These are phyloP conservation scores for Syrphus vitripennis DNA, from an alignment of 2,888 invertebrate genomes.

Conservation along the genomic window DNA sequence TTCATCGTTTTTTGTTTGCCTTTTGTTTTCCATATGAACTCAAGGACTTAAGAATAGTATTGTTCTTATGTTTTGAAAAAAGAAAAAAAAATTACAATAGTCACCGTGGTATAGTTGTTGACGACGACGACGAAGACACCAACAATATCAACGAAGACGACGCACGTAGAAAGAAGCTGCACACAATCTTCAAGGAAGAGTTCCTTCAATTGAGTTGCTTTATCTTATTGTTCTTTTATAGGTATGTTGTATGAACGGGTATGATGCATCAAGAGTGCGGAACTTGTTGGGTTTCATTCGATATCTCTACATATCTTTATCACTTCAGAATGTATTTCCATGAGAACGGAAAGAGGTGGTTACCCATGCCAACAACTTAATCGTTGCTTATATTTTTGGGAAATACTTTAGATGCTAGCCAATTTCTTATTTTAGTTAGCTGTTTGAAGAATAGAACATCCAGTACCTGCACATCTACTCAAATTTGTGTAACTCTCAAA, in stretches of 20 bases:
- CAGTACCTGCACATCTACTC: too few relatives aligned
- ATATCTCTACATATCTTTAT: background rate
- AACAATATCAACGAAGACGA: background rate
- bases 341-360: background rate
- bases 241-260: background rate
- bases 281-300: conserved; percentile 8
- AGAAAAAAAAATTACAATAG: conserved; percentile 29
- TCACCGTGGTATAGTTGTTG: background rate
- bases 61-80: conserved; percentile 52
- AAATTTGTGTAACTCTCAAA: too few relatives aligned
- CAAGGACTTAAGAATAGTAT: conserved; percentile 46
- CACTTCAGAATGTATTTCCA: background rate
- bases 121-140: background rate
- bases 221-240: conserved; percentile 19
- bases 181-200: background rate
- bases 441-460: background rate
- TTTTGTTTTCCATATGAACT: conserved; percentile 28
- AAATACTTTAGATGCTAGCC: background rate
- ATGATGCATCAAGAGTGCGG: background rate
- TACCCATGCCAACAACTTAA: background rate
- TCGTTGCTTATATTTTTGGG: background rate
- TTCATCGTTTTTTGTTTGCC: conserved; percentile 7
- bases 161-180: background rate
- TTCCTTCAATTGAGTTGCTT: conserved; percentile 42
- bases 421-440: background rate